These are phyloP conservation scores for Typhlichthys eigenmanni DNA, from an alignment of 2,797 vertebrate species.

Conservation along the genomic window DNA sequence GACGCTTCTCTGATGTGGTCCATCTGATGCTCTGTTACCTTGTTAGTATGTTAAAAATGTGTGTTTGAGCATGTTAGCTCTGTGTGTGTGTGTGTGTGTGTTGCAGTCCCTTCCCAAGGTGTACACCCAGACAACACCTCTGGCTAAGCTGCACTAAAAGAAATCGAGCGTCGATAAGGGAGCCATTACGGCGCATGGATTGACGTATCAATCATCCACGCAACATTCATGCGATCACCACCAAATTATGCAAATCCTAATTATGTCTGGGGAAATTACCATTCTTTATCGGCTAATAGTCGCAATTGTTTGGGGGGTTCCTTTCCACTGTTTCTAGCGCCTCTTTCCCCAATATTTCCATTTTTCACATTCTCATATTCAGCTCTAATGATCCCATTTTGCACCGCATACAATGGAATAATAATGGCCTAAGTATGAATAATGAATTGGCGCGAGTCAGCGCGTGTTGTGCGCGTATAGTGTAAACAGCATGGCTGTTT, in stretches of 20 bases:
- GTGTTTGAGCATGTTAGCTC: not conserved
- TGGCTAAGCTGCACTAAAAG: conserved; percentile 27
- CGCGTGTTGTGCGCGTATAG: conserved; percentile 43
- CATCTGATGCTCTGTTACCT: too few relatives aligned
- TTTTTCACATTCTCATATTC: conserved; percentile 74
- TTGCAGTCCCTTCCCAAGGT: conserved; percentile 27
- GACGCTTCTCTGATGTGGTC: too few relatives aligned
- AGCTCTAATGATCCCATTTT: conserved; percentile 74
- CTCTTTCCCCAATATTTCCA: conserved; percentile 60
- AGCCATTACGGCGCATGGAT: conserved; percentile 67
- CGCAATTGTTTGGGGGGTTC: conserved; percentile 70
- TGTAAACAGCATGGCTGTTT: conserved; percentile 61
- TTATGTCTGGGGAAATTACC: conserved; percentile 72
- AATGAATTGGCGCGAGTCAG: conserved; percentile 68
- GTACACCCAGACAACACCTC: conserved; percentile 39
- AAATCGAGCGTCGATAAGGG: conserved; percentile 66
- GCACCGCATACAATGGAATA: conserved; percentile 68
- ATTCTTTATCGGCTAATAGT: conserved; percentile 77
- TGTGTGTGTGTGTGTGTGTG: not conserved
- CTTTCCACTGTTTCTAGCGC: conserved; percentile 44
- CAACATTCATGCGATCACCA: conserved; percentile 69
- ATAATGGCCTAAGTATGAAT: conserved; percentile 71
- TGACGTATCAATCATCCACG: conserved; percentile 72
- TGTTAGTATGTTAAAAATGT: too few relatives aligned
- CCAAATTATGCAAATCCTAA: conserved; percentile 80